Conservation (phyloP, 1,140 invertebrate species). For the Diorhabda elongata region DNA sequence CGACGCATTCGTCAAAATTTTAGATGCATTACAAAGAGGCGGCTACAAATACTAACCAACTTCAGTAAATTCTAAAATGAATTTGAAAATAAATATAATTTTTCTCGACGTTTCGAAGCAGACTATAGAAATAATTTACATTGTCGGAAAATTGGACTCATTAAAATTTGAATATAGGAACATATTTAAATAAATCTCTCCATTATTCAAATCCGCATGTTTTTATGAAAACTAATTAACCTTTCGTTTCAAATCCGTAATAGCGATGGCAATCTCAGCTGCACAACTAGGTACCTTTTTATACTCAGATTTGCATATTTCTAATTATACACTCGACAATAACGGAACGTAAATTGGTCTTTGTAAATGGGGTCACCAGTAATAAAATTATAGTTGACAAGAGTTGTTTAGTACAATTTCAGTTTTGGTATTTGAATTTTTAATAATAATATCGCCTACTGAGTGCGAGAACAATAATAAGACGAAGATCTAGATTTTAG, state of each 20-base stretch:
- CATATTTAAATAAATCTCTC: neutral
- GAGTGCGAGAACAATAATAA: too few relatives aligned
- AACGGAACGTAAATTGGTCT: neutral
- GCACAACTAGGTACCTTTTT: neutral
- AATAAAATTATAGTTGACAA: neutral
- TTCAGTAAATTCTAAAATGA: too few relatives aligned
- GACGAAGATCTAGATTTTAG: too few relatives aligned
- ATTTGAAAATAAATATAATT: too few relatives aligned
- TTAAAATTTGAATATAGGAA: neutral
- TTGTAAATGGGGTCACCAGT: neutral
- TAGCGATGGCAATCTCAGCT: neutral
- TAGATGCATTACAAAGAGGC: too few relatives aligned
- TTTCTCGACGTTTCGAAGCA: too few relatives aligned
- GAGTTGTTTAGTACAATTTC: too few relatives aligned
- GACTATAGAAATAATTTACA: too few relatives aligned
- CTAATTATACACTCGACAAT: neutral
- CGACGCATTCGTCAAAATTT: too few relatives aligned
- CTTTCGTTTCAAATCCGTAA: neutral
- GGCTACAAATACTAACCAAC: too few relatives aligned
- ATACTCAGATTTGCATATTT: neutral
- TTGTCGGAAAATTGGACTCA: neutral
- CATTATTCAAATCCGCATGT: neutral
- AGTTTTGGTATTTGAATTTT: too few relatives aligned
- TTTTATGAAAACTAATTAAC: neutral
- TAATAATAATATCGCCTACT: too few relatives aligned